phyloP scores from a whole-genome alignment of 2,797 vertebrate species.

The Eremophila alpestris region DNA sequence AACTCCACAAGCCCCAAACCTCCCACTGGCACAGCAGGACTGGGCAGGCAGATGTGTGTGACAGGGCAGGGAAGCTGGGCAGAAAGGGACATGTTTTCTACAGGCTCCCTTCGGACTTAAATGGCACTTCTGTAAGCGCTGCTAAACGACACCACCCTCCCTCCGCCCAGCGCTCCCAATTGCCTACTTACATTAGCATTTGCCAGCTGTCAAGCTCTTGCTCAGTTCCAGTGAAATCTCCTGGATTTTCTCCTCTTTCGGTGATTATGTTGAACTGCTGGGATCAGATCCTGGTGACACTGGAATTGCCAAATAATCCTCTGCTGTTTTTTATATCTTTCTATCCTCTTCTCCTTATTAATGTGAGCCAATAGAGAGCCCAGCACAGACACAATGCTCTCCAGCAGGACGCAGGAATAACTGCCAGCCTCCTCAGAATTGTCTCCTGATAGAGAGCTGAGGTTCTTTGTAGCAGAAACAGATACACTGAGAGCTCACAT shows the following conservation, averaged over 20 bases:
- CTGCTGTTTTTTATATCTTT: background rate
- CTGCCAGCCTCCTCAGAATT: background rate
- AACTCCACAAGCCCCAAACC: background rate
- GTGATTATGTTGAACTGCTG: background rate
- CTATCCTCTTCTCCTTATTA: background rate
- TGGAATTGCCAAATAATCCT: background rate
- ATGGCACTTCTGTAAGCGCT: background rate
- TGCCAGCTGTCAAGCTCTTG: conserved; percentile 40
- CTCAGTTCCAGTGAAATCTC: conserved; percentile 14
- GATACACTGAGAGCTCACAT: background rate
- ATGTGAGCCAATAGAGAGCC: background rate
- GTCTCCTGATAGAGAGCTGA: background rate
- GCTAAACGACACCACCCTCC: background rate
- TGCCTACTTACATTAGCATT: conserved; percentile 43
- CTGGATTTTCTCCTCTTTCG: background rate
- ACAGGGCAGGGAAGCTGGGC: background rate
- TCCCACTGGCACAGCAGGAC: background rate
- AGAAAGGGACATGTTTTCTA: background rate
- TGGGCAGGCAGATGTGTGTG: background rate
- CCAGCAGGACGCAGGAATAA: background rate
- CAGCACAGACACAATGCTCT: background rate
- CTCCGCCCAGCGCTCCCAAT: background rate
- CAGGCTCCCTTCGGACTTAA: background rate
- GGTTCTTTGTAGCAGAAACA: background rate
- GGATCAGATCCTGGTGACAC: background rate